Conservation (phyloP, 2,888 invertebrate genomes). For the Drosophila tanythrix region DNA sequence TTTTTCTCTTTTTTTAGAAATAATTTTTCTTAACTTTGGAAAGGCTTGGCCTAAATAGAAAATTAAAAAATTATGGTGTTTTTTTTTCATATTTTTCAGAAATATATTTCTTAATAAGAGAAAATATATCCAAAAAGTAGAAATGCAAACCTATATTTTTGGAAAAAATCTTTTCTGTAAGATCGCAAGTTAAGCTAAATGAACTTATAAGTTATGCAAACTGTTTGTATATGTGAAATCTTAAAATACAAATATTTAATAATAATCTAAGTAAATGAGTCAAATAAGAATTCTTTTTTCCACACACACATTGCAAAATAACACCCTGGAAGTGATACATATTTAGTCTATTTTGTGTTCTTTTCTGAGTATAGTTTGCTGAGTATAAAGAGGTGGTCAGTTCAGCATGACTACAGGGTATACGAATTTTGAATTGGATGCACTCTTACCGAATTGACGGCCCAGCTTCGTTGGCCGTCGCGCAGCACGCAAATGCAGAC, state of each 20-base stretch:
- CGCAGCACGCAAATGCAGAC: conserved; percentile 86
- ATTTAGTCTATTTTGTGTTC: no score
- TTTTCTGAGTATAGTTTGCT: no score
- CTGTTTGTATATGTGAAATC: not conserved
- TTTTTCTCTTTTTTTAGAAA: not conserved
- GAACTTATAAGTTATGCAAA: not conserved
- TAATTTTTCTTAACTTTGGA: no score
- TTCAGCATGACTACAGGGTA: not conserved
- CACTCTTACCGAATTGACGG: conserved; percentile 87
- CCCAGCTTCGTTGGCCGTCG: conserved; percentile 85
- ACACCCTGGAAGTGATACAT: no score
- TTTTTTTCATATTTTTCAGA: no score
- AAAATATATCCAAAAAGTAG: not conserved
- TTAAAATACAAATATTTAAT: not conserved
- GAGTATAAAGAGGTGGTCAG: no score
- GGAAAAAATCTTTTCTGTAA: no score
- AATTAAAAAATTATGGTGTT: no score
- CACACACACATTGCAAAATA: no score
- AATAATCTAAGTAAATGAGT: not conserved
- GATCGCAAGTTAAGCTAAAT: not conserved
- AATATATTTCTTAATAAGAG: no score
- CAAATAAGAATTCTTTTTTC: no score
- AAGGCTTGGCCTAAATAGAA: no score
- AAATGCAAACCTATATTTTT: not conserved
- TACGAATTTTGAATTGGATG: not conserved